These are phyloP conservation scores for Leptinotarsa defecta DNA, from an alignment of 1,140 invertebrate genomes.

Conservation along the genomic window DNA sequence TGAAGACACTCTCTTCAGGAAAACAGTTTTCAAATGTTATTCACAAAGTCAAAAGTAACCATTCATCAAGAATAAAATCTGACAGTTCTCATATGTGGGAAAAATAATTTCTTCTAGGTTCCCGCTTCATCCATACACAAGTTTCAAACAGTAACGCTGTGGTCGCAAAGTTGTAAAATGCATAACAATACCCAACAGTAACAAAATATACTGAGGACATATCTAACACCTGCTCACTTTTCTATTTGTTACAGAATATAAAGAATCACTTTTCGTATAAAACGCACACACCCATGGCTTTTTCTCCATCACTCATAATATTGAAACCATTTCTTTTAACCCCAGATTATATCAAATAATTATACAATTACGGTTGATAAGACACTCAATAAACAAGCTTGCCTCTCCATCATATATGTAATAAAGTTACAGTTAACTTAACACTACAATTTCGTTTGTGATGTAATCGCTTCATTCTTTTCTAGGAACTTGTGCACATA, in stretches of 20 bases:
- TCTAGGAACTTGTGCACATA: constrained; percentile 54
- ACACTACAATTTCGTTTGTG: constrained; percentile 37
- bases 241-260: not conserved
- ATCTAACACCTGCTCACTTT: not conserved
- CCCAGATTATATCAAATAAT: too few relatives aligned
- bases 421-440: not conserved
- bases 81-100: too few relatives aligned
- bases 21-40: too few relatives aligned
- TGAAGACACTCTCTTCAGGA: too few relatives aligned
- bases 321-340: too few relatives aligned
- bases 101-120: too few relatives aligned
- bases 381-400: not conserved
- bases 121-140: not conserved
- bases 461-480: constrained; percentile 50
- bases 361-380: not conserved
- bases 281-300: not conserved
- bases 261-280: not conserved
- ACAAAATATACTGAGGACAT: not conserved
- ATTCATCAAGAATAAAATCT: too few relatives aligned
- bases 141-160: not conserved
- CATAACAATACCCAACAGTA: not conserved
- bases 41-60: too few relatives aligned
- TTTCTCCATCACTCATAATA: too few relatives aligned
- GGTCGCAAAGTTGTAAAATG: not conserved
- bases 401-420: not conserved